Evolutionary conservation across 2,797 vertebrate species (phyloP), one percentile per base, ranked within the genome.

Genomic region (Dermochelys coriacea): DNA sequence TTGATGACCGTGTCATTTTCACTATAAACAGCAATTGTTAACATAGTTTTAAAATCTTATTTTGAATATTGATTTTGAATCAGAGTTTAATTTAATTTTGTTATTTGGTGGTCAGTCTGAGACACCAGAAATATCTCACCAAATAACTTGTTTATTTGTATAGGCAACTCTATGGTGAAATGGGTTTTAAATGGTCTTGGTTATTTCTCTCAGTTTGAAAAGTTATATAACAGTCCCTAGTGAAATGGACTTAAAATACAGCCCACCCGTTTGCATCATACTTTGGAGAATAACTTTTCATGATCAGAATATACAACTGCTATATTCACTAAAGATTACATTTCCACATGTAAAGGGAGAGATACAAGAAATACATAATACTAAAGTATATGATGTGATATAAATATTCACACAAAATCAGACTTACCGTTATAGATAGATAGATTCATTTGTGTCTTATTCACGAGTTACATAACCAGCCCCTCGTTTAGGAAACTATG

Each of bases 161-260:
- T 16, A 88, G 68, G 79, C 82, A 95, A 93, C 89, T 51, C 59
- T 87, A n/a, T 80, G 91, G 93, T 93, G 94, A 96, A 54, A 94
- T 87, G 74, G 34, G 5, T 51, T 95, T 91, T 93, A 86, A 96
- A 95, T 85, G 64, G 52, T 47, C 71, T 47, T 47, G 93, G 94
- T 85, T 4, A 19, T 45, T 78, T 95, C 19, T 92, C 50, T 89
- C 16, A 74, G 86, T 94, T 85, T 92, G 88, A 88, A 94, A 34
- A 31, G 57, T 95, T 59, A 90, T 87, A 78, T 29, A 90, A n/a
- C 78, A 85, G 34, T 78, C 47, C 74, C 85, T 12, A 84, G 86
- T 93, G 45, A 11, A 51, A 84, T 21, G 74, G 59, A 54, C 21
- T 29, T 78, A 45, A 27, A 47, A 47, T 94, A 71, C 4, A 83